phyloP scores from a whole-genome alignment of 2,888 invertebrate genomes.

The Siphlonurus alternatus region DNA sequence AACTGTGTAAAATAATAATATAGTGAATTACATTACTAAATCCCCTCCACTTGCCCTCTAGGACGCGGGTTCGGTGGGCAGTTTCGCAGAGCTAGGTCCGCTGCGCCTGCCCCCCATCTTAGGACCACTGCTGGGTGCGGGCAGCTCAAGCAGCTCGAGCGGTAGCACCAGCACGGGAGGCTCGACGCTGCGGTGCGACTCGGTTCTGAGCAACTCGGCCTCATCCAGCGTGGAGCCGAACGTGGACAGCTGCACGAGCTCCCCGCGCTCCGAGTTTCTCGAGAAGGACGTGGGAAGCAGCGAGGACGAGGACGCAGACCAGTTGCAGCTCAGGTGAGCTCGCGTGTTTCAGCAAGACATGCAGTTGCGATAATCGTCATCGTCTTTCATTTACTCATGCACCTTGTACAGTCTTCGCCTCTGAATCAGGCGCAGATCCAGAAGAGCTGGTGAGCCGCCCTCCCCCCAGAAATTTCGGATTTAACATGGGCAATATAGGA shows the following conservation, averaged over 20 bases:
- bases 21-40: too few species aligned
- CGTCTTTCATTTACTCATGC: too few species aligned
- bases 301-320: background rate
- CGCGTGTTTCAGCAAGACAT: background rate
- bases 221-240: constrained; percentile 45
- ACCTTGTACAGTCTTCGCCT: too few species aligned
- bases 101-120: constrained; percentile 53
- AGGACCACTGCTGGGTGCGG: constrained; percentile 28
- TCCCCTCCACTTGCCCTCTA: too few species aligned
- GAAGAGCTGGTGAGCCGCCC: too few species aligned
- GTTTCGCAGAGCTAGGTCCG: constrained; percentile 26
- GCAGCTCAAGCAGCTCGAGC: constrained; percentile 2
- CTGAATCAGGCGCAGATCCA: too few species aligned
- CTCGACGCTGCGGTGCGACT: constrained; percentile 19
- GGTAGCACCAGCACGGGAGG: background rate
- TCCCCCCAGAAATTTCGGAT: too few species aligned
- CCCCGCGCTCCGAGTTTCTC: constrained; percentile 16
- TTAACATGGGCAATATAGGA: too few species aligned
- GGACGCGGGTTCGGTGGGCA: too few species aligned
- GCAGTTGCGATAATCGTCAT: too few species aligned
- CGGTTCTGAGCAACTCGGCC: constrained; percentile 21
- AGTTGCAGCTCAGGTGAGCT: background rate
- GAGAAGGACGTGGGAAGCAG: background rate
- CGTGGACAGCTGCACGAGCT: constrained; percentile 42
- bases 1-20: too few species aligned